Conservation (phyloP, 2,888 invertebrate species). For the Netelia inedita region DNA sequence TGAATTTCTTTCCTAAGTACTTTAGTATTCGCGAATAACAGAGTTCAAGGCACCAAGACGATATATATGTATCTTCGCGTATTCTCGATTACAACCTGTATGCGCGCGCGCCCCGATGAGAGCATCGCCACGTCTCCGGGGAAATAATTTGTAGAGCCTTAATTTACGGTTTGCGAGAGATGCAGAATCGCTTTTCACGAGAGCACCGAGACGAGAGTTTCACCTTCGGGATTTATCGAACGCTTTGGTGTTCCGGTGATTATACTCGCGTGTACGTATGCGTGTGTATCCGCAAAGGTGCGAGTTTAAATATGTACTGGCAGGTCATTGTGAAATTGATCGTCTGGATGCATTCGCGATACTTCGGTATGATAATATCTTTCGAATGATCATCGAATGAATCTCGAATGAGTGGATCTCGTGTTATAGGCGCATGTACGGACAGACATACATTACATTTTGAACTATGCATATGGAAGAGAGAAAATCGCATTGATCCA, state of each 20-base stretch:
- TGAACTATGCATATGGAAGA: too few species aligned
- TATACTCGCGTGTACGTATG: conserved; percentile 31
- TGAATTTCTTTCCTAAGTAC: conserved; percentile 4
- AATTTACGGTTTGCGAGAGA: conserved; percentile 46
- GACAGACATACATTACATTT: background rate
- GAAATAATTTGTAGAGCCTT: conserved; percentile 62
- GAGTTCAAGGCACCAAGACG: conserved; percentile 11
- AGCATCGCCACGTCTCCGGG: conserved; percentile 25
- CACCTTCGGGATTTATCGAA: conserved; percentile 62
- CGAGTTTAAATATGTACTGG: too few species aligned
- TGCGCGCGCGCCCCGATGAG: conserved; percentile 19
- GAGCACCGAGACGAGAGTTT: conserved; percentile 18
- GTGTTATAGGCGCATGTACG: background rate
- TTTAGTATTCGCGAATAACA: conserved; percentile 36
- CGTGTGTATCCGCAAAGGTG: conserved; percentile 6
- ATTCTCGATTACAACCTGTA: conserved; percentile 47
- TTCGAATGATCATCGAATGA: too few species aligned
- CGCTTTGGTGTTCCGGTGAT: conserved; percentile 19
- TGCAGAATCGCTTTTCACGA: conserved; percentile 35
- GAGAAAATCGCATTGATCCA: too few species aligned
- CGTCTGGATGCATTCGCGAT: too few species aligned
- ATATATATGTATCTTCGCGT: background rate
- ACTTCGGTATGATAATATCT: too few species aligned
- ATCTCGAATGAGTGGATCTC: too few species aligned
- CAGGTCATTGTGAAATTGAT: too few species aligned